A percentile compares a stretch with the other conserved stretches of the same genome.
Evolutionary conservation across 2,888 invertebrate genomes (phyloP).

Genomic region (Tenthredo scrophulariae): DNA sequence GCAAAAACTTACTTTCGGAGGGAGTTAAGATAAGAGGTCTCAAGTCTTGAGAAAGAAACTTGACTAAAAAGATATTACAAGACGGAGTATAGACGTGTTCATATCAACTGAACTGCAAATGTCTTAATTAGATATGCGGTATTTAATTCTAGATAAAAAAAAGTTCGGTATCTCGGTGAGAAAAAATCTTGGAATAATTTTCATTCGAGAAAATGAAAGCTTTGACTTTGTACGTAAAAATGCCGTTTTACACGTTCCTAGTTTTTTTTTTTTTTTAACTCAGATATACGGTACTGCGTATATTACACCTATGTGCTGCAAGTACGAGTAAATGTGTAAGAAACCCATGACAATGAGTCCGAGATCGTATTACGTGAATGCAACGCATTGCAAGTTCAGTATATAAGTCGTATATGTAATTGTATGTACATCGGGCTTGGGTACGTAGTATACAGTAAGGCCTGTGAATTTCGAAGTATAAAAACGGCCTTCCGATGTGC

Average conservation of each 20-base stretch:
- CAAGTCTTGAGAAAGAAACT: neutral
- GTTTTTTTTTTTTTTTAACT: no score
- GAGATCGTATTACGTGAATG: neutral
- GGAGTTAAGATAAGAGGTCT: neutral
- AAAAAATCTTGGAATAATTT: neutral
- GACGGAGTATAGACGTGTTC: neutral
- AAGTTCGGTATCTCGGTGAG: neutral
- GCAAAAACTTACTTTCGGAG: neutral
- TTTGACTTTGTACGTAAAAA: neutral
- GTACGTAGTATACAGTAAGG: neutral
- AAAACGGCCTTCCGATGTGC: conserved; percentile 18
- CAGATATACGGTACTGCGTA: no score
- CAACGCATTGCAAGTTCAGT: neutral
- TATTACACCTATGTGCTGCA: neutral
- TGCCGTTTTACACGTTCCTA: neutral
- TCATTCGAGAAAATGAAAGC: neutral
- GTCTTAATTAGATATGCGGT: neutral
- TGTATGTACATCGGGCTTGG: neutral
- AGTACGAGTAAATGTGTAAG: neutral
- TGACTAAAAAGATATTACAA: neutral
- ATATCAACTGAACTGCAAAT: neutral
- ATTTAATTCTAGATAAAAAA: neutral
- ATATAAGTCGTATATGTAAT: neutral
- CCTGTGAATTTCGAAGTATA: neutral
- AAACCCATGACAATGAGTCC: neutral